These are phyloP conservation scores for Astyanax mexicanus DNA, from an alignment of 2,797 vertebrate genomes.

Conservation along the genomic window DNA sequence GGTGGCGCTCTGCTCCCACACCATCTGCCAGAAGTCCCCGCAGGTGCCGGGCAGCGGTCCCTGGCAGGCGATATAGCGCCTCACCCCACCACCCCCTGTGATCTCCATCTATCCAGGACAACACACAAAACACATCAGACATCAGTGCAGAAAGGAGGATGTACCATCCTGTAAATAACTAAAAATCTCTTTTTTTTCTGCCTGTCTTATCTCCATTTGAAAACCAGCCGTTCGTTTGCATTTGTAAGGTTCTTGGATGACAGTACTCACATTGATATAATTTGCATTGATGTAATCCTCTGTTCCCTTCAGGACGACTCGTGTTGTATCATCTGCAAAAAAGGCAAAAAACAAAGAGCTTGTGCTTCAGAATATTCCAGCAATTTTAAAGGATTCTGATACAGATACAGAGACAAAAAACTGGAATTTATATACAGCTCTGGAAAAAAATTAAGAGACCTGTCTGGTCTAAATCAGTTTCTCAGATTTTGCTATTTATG, in stretches of 20 bases:
- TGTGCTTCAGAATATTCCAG: neutral
- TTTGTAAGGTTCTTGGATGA: neutral
- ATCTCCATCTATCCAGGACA: conserved; percentile 89
- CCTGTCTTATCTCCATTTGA: neutral
- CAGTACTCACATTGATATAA: conserved; percentile 94
- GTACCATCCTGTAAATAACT: neutral
- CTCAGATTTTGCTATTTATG: too few species aligned
- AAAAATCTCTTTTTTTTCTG: neutral
- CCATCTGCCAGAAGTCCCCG: conserved; percentile 98
- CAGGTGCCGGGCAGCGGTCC: conserved; percentile 96
- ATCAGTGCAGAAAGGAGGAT: neutral
- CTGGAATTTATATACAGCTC: too few species aligned
- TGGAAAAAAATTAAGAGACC: too few species aligned
- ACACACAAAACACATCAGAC: neutral
- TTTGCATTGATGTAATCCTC: conserved; percentile 99
- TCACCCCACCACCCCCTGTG: conserved; percentile 93
- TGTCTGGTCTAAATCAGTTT: too few species aligned
- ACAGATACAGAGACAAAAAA: neutral
- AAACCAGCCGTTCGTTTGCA: neutral
- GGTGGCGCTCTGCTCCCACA: conserved; percentile 95
- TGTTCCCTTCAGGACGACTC: conserved; percentile 93
- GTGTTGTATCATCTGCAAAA: conserved; percentile 92
- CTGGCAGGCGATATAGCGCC: conserved; percentile 98
- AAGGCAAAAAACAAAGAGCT: conserved; percentile 57
- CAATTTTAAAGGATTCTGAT: neutral